These are phyloP conservation scores for Danaus melanippus DNA, from an alignment of 1,140 invertebrate genomes.

Conservation along the genomic window DNA sequence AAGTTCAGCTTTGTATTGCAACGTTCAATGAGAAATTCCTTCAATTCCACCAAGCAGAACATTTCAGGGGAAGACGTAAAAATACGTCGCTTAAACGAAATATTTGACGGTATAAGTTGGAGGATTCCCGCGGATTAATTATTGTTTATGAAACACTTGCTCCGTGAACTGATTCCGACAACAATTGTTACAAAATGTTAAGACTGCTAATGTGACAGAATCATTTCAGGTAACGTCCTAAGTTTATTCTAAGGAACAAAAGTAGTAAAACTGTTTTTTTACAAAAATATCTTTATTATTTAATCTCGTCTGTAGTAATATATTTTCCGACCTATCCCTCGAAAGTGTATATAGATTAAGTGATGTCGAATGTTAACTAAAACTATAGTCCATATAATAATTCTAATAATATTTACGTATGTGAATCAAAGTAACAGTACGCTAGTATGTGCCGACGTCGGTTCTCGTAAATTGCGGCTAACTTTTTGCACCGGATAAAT, in stretches of 20 bases:
- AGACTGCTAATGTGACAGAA: too few species aligned
- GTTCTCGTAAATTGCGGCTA: slow-evolving; percentile 8
- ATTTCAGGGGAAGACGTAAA: slow-evolving; percentile 29
- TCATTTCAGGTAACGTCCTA: too few species aligned
- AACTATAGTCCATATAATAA: not conserved
- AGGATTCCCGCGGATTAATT: not conserved
- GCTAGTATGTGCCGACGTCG: not conserved
- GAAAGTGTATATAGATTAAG: not conserved
- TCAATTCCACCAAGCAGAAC: slow-evolving; percentile 28
- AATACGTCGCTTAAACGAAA: slow-evolving; percentile 30
- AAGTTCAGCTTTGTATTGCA: slow-evolving; percentile 32
- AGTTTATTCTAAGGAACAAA: too few species aligned
- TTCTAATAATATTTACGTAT: too few species aligned
- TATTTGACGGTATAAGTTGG: slow-evolving; percentile 8
- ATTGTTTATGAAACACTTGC: not conserved
- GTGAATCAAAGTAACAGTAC: too few species aligned
- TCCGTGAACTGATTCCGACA: too few species aligned
- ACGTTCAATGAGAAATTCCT: slow-evolving; percentile 37
- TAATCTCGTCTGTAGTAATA: too few species aligned
- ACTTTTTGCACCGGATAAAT: slow-evolving; percentile 25
- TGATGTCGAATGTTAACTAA: not conserved
- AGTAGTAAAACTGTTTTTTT: too few species aligned
- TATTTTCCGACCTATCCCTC: too few species aligned
- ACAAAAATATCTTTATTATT: too few species aligned
- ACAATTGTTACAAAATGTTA: too few species aligned